Conservation (phyloP, 1,140 invertebrate genomes). For the Papilio helenus region DNA sequence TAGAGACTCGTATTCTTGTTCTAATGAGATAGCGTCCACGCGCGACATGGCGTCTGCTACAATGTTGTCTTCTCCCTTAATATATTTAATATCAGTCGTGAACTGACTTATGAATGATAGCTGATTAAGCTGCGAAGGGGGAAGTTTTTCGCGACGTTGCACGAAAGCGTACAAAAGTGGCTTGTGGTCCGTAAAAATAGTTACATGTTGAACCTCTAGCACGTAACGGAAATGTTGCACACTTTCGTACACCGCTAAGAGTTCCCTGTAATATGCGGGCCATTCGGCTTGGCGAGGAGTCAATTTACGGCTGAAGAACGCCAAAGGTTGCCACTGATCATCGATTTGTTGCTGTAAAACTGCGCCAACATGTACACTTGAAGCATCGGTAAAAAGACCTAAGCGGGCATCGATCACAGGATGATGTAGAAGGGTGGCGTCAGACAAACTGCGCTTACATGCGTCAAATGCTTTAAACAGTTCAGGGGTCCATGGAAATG, state of each 20-base stretch:
- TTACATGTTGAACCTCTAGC: constrained; percentile 56
- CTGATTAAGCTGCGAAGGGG: constrained; percentile 41
- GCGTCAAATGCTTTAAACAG: neutral
- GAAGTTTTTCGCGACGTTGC: constrained; percentile 40
- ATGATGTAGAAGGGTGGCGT: constrained; percentile 24
- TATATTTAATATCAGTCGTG: constrained; percentile 42
- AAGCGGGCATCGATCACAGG: constrained; percentile 8
- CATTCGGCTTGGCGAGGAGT: constrained; percentile 56
- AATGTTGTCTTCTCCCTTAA: constrained; percentile 43
- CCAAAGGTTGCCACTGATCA: constrained; percentile 58
- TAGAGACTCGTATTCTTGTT: too few relatives aligned
- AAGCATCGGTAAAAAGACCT: constrained; percentile 40
- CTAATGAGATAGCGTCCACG: constrained; percentile 29
- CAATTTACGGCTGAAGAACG: constrained; percentile 69
- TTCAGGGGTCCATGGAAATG: neutral
- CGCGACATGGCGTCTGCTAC: constrained; percentile 45
- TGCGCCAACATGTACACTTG: constrained; percentile 13
- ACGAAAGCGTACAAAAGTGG: constrained; percentile 64
- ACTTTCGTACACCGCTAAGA: constrained; percentile 73
- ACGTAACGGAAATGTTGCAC: constrained; percentile 70
- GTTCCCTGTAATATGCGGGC: constrained; percentile 51
- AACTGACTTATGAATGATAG: constrained; percentile 43
- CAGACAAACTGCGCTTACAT: neutral
- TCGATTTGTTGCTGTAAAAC: constrained; percentile 49
- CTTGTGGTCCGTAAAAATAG: constrained; percentile 73